Conservation (phyloP, 2,888 invertebrate species). For the Diarsia dahlii region DNA sequence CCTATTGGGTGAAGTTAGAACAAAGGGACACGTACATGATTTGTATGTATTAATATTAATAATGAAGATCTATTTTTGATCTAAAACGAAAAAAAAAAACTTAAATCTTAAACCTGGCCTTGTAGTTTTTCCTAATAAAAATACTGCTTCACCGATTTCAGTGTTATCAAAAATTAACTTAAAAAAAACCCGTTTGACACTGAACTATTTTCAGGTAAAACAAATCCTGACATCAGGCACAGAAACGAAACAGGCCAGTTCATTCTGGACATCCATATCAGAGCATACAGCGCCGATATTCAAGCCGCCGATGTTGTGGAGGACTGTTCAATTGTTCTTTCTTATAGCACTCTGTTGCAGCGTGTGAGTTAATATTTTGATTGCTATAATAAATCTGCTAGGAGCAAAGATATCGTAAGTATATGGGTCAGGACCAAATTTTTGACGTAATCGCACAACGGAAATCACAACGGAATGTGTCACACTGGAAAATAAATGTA, state of each 20-base stretch:
- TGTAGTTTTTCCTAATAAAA: neutral
- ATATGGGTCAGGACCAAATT: too few relatives aligned
- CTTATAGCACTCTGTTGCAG: conserved; percentile 91
- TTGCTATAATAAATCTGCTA: conserved; percentile 9
- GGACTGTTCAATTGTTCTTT: conserved; percentile 88
- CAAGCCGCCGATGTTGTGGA: conserved; percentile 86
- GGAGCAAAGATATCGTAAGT: neutral
- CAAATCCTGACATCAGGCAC: conserved; percentile 56
- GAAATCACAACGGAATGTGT: too few relatives aligned
- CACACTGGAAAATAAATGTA: too few relatives aligned
- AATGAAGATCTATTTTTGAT: neutral
- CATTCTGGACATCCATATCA: conserved; percentile 82
- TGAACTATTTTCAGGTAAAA: conserved; percentile 72
- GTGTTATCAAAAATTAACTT: neutral
- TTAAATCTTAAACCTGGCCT: neutral
- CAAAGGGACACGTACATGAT: too few relatives aligned
- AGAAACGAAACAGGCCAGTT: conserved; percentile 41
- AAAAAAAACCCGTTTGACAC: neutral
- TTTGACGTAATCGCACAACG: too few relatives aligned
- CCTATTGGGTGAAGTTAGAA: too few relatives aligned
- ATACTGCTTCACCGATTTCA: neutral
- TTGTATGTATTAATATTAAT: too few relatives aligned
- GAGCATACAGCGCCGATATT: conserved; percentile 89
- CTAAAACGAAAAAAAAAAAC: neutral
- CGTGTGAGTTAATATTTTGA: conserved; percentile 84